These are phyloP conservation scores for Thalassophryne amazonica DNA, from an alignment of 2,797 vertebrate species.

Conservation along the genomic window DNA sequence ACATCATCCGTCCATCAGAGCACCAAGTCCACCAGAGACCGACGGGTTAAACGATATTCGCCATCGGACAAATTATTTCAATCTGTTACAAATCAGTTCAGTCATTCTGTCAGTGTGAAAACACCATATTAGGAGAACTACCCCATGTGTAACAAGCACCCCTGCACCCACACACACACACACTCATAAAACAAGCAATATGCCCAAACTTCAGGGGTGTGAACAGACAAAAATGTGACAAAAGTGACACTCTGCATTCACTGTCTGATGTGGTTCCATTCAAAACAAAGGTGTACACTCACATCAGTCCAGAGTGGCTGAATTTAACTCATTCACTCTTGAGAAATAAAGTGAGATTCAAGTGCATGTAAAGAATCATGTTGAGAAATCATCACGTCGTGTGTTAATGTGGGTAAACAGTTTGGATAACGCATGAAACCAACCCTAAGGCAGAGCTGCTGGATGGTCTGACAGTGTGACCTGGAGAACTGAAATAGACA, in stretches of 20 bases:
- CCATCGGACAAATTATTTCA: too few relatives aligned
- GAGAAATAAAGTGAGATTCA: conserved; percentile 1
- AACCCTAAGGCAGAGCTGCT: conserved; percentile 55
- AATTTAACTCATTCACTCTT: neutral
- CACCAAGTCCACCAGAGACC: too few relatives aligned
- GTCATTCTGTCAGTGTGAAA: too few relatives aligned
- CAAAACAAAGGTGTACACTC: neutral
- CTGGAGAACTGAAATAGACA: conserved; percentile 42
- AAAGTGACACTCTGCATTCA: neutral
- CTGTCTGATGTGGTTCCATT: neutral
- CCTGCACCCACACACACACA: conserved; percentile 5
- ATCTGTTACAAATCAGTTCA: too few relatives aligned
- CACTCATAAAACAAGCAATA: neutral
- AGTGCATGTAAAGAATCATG: neutral
- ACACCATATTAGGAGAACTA: conserved; percentile 62
- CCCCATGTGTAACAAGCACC: neutral
- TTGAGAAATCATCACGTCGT: neutral
- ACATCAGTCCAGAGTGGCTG: neutral
- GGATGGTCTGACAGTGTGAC: conserved; percentile 49
- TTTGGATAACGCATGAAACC: conserved; percentile 30
- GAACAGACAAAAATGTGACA: neutral
- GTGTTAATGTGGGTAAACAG: conserved; percentile 10
- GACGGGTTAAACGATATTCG: too few relatives aligned
- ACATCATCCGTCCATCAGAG: too few relatives aligned
- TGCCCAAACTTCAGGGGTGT: neutral